phyloP scores from a whole-genome alignment of 2,888 invertebrate genomes.

The Chrysotoxum bicinctum region DNA sequence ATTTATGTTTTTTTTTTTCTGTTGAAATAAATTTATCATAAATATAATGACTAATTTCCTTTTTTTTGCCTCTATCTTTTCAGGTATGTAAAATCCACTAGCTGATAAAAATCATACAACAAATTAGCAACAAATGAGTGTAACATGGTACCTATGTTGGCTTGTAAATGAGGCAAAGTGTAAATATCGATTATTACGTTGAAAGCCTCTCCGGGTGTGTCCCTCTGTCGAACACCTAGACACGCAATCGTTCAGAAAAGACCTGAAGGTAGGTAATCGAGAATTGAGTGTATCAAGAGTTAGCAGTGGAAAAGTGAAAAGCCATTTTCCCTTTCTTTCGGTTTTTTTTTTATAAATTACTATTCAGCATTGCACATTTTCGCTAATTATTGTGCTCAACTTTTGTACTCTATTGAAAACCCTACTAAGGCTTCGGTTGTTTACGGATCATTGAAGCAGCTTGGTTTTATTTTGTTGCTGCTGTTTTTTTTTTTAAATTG shows the following conservation, averaged over 20 bases:
- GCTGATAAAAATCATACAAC: slow-evolving; percentile 20
- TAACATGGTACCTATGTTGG: slow-evolving; percentile 13
- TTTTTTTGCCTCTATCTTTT: slow-evolving; percentile 39
- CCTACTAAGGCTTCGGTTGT: slow-evolving; percentile 64
- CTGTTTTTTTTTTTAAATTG: neutral
- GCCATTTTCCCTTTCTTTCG: slow-evolving; percentile 14
- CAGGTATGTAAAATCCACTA: slow-evolving; percentile 50
- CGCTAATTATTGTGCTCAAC: slow-evolving; percentile 62
- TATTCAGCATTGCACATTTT: slow-evolving; percentile 45
- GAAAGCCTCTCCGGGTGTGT: slow-evolving; percentile 13
- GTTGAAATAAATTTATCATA: neutral
- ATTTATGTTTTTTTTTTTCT: neutral
- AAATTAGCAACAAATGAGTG: slow-evolving; percentile 7
- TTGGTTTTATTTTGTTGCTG: slow-evolving; percentile 60
- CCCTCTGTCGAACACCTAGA: neutral
- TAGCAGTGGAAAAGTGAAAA: slow-evolving; percentile 10
- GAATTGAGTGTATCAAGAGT: neutral
- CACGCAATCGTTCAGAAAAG: slow-evolving; percentile 32
- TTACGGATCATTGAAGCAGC: slow-evolving; percentile 68
- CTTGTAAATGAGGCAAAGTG: slow-evolving; percentile 52
- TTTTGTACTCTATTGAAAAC: neutral
- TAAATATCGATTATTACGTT: slow-evolving; percentile 53
- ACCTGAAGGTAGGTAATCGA: neutral
- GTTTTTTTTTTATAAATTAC: neutral
- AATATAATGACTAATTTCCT: slow-evolving; percentile 16